Conservation (phyloP, 2,888 invertebrate genomes). For the Furcula furcula region DNA sequence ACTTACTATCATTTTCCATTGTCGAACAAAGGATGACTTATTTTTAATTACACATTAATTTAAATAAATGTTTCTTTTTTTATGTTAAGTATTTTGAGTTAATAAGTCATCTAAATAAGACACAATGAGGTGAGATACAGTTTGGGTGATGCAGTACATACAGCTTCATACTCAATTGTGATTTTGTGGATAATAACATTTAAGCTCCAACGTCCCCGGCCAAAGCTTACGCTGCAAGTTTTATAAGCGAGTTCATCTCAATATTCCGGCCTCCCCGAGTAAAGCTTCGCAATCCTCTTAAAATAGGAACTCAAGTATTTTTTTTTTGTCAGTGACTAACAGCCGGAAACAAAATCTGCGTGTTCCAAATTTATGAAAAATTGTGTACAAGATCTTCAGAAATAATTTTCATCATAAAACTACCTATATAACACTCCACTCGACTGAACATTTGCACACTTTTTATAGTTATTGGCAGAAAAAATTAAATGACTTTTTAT, state of each 20-base stretch:
- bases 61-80: slow-evolving; percentile 59
- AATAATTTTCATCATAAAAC: too few relatives aligned
- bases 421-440: not conserved
- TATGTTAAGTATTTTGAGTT: slow-evolving; percentile 45
- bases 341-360: slow-evolving; percentile 25
- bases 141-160: slow-evolving; percentile 50
- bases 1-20: slow-evolving; percentile 40
- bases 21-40: slow-evolving; percentile 48
- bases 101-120: slow-evolving; percentile 36
- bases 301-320: slow-evolving; percentile 26
- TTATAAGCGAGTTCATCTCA: slow-evolving; percentile 32
- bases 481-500: not conserved
- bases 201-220: slow-evolving; percentile 25
- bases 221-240: slow-evolving; percentile 41
- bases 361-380: slow-evolving; percentile 5
- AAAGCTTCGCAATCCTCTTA: slow-evolving; percentile 51
- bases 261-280: slow-evolving; percentile 33
- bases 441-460: not conserved
- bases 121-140: slow-evolving; percentile 61
- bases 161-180: slow-evolving; percentile 45
- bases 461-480: too few relatives aligned
- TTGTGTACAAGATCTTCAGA: slow-evolving; percentile 16
- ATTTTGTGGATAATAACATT: slow-evolving; percentile 27
- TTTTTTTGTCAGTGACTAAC: slow-evolving; percentile 44
- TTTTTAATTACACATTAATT: slow-evolving; percentile 53